A percentile compares a stretch with the other conserved stretches of the same genome.
Evolutionary conservation across 1,140 invertebrate species (phyloP).

Genomic region (Drosophila takahashii): DNA sequence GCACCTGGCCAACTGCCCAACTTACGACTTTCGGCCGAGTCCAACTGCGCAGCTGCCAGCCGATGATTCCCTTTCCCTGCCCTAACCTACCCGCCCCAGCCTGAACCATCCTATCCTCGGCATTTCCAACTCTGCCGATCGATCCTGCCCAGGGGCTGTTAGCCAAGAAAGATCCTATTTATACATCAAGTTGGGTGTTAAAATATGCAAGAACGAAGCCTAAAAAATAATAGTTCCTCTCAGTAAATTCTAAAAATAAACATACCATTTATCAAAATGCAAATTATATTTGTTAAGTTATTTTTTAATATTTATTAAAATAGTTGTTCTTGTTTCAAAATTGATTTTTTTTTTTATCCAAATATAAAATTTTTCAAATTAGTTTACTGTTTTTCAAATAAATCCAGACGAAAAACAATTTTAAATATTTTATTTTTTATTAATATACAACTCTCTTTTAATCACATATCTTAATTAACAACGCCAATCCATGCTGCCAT

Average conservation of each 20-base stretch:
- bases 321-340: too few species aligned
- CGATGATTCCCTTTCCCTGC: constrained; percentile 31
- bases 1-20: constrained; percentile 82
- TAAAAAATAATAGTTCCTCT: too few species aligned
- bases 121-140: constrained; percentile 6
- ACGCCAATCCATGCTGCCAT: background rate
- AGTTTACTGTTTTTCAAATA: too few species aligned
- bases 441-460: too few species aligned
- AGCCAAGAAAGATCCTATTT: constrained; percentile 19
- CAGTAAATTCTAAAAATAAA: too few species aligned
- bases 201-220: background rate
- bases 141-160: constrained; percentile 29
- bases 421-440: too few species aligned
- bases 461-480: background rate
- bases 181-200: constrained; percentile 16
- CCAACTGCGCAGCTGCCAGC: constrained; percentile 59
- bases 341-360: too few species aligned
- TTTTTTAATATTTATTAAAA: too few species aligned
- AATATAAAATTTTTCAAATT: too few species aligned
- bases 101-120: constrained; percentile 8
- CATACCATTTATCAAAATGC: too few species aligned
- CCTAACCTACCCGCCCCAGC: constrained; percentile 36
- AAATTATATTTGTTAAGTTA: too few species aligned
- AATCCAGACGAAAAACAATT: too few species aligned
- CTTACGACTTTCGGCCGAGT: constrained; percentile 50